phyloP scores from a whole-genome alignment of 2,797 vertebrate genomes.

The Alauda arvensis region DNA sequence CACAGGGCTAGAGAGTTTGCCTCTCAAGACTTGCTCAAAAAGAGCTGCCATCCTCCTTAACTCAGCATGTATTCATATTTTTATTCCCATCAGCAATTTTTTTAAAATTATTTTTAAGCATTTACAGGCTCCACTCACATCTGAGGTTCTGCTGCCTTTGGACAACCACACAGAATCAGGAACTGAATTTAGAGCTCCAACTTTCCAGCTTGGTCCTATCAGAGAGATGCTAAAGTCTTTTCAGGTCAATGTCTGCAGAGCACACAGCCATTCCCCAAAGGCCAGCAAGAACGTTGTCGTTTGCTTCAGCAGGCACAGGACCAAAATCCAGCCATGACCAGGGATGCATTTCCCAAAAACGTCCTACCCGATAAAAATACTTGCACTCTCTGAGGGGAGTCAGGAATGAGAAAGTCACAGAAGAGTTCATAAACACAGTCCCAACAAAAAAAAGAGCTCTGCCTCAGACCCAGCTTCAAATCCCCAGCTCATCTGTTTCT shows the following conservation, averaged over 20 bases:
- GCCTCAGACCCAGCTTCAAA: background rate
- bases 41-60: background rate
- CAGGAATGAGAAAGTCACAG: conserved; percentile 11
- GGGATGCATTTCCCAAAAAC: conserved; percentile 8
- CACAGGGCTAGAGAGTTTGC: background rate
- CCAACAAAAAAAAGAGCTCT: background rate
- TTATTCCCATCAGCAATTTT: background rate
- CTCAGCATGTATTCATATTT: background rate
- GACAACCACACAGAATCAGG: background rate
- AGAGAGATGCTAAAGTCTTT: background rate
- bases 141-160: background rate
- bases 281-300: background rate
- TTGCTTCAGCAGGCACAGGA: background rate
- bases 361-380: conserved; percentile 19
- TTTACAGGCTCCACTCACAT: background rate
- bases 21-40: background rate
- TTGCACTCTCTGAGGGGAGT: conserved; percentile 10
- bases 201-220: background rate
- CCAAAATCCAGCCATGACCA: background rate
- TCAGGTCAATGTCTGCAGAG: background rate
- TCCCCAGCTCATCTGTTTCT: conserved; percentile 20
- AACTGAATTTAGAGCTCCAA: background rate
- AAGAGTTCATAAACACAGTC: background rate
- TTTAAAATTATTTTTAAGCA: background rate
- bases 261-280: background rate